These are phyloP conservation scores for Ectemnius lituratus DNA, from an alignment of 2,888 invertebrate genomes.

Conservation along the genomic window DNA sequence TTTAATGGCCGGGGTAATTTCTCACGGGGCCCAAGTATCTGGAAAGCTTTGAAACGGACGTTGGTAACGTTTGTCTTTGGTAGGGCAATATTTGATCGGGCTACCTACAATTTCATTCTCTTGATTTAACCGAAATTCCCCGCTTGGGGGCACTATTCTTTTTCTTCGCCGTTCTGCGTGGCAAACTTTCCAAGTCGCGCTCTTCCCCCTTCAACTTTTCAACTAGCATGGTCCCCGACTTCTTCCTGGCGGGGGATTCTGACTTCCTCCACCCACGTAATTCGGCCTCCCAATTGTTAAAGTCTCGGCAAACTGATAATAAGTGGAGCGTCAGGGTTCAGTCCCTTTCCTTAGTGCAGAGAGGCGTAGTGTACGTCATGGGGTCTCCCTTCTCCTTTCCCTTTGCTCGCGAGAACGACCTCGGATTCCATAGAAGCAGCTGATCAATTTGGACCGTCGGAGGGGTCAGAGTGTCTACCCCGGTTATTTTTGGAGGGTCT, in stretches of 20 bases:
- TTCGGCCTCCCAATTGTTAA: constrained; percentile 8
- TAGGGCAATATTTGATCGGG: constrained; percentile 12
- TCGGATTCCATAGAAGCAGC: constrained; percentile 48
- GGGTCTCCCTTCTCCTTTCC: neutral
- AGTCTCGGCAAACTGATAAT: constrained; percentile 4
- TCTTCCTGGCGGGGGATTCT: constrained; percentile 6
- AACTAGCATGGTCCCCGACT: constrained; percentile 18
- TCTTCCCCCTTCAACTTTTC: constrained; percentile 16
- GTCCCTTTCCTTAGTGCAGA: neutral
- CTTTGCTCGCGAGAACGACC: neutral
- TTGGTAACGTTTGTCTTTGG: constrained; percentile 20
- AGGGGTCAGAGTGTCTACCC: constrained; percentile 45
- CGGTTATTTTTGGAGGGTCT: constrained; percentile 48
- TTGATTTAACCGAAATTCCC: constrained; percentile 32
- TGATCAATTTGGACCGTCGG: constrained; percentile 39
- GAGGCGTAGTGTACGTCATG: neutral
- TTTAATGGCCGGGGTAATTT: constrained; percentile 8
- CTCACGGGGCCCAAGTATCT: constrained; percentile 5
- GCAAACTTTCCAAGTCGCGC: constrained; percentile 24
- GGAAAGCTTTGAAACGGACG: constrained; percentile 21
- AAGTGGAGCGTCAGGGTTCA: neutral
- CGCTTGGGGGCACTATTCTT: neutral
- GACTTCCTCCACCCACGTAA: neutral
- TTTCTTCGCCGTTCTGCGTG: neutral
- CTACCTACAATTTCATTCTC: constrained; percentile 5